Base-by-base conservation (phyloP, 2,797 vertebrate species). In the Pseudochromis fuscus region DNA sequence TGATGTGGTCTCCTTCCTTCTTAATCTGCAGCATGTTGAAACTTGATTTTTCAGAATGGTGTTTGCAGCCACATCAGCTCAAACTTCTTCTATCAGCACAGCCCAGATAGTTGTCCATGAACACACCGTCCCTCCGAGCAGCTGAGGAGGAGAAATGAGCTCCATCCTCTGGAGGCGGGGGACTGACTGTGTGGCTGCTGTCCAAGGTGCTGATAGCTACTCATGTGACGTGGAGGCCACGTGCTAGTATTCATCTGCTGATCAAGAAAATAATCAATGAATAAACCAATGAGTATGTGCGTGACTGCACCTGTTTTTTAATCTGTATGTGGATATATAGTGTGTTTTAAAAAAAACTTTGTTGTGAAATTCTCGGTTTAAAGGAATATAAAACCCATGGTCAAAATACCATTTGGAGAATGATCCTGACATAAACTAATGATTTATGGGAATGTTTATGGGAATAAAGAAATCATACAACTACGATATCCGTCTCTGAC, bases 171-270 rank as follows among this genome's bases (percentile, higher is more conserved):
- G 72, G 2, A 27, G 60, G 52, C 59, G 71, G 28, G 31, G 63
- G 27, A 28, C 75, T 42, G 85, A 67, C 64, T 21, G 45, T 67
- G 81, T 70, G 67, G 84, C 81, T 83, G 91, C 90, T 91, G 91
- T 92, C 89, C 91, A 77, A 85, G 88, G 89, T 91, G 83, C 91
- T 90, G 90, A 87, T 77, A n/a, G n/a, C n/a, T n/a, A 58, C 40
- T 44, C 77, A 57, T n/a, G 84, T 89, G 90, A 94, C 90, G 88
- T 76, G 58, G 44, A 44, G 46, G 61, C 77, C 91, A 90, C 86
- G 87, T 92, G 87, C 60, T 74, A 45, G 30, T 53, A 16, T 38
- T 8, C 55, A 57, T 64, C 52, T 37, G 27, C 62, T 59, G 12
- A 65, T 60, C 23, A 24, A 52, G 50, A 48, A 37, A 65, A 48